Evolutionary conservation across 2,113 vertebrate genomes (phyloP), one percentile per base, ranked within the genome.

Genomic region (Porphyrio hochstetteri): DNA sequence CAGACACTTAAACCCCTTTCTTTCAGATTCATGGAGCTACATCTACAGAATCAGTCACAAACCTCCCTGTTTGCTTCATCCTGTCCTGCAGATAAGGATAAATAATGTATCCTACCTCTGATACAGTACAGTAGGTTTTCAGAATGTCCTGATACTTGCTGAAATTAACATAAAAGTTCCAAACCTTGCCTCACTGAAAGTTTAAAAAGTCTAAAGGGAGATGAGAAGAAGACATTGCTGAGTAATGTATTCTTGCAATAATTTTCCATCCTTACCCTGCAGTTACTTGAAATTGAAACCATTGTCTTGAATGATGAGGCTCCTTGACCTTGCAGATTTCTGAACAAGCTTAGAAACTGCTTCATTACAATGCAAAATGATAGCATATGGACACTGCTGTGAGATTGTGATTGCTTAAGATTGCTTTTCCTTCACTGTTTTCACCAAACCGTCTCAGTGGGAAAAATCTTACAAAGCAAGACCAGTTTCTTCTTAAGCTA

Each of bases 281-380:
- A 63, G 61, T 69, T 88, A 24, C 92, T 88, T 95, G 81, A 92
- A 95, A 88, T 42, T 52, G 79, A 97, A 96, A 94, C 55, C 23
- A 88, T 92, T 93, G 48, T 63, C 70, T 75, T 94, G 80, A 95
- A 80, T 81, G 60, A 94, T 85, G 63, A 94, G 90, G 72, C 63
- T 96, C 74, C 82, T 82, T 88, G 85, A 88, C 77, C 86, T 82
- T 92, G 80, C 50, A 70, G 75, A 83, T 88, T 96, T 96, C 81
- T 88, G 40, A 93, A 86, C 53, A 92, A 86, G 55, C 35, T 70
- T n/a, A 85, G 78, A 95, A 88, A 93, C 71, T 31, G 78, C 86
- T 93, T 92, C 46, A 88, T 92, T 94, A 83, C 44, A 72, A 90
- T 68, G 63, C 24, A 79, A 88, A 96, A 92, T 65, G 72, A 85